A percentile compares a stretch with the other conserved stretches of the same genome.
Evolutionary conservation across 2,888 invertebrate genomes (phyloP).

Genomic region (Fragum sueziense): DNA sequence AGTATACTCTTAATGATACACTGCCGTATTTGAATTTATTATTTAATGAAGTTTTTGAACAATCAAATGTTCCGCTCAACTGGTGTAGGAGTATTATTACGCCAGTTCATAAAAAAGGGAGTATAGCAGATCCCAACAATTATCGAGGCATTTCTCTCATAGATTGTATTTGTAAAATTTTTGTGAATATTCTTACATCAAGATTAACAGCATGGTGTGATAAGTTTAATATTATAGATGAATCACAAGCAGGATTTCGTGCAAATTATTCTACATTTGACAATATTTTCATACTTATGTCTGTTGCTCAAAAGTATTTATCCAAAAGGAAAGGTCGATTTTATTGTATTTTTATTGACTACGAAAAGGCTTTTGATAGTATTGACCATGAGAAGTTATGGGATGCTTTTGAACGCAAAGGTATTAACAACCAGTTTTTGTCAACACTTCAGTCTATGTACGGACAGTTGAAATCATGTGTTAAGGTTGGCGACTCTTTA

Average conservation of each 20-base stretch:
- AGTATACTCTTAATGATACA: neutral
- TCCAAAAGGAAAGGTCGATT: neutral
- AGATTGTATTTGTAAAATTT: slow-evolving; percentile 26
- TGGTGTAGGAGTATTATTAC: slow-evolving; percentile 11
- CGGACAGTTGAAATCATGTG: slow-evolving; percentile 18
- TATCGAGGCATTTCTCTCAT: slow-evolving; percentile 39
- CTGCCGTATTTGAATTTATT: neutral
- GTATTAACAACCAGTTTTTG: slow-evolving; percentile 7
- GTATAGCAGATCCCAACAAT: slow-evolving; percentile 24
- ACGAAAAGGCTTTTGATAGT: slow-evolving; percentile 15
- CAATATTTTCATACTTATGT: slow-evolving; percentile 10
- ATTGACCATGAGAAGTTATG: slow-evolving; percentile 3
- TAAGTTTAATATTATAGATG: neutral
- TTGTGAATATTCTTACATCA: neutral
- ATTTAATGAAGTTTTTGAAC: neutral
- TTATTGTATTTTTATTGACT: slow-evolving; percentile 21
- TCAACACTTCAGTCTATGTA: slow-evolving; percentile 15
- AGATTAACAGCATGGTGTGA: neutral
- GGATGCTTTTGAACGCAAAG: slow-evolving; percentile 13
- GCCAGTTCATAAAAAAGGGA: slow-evolving; percentile 10
- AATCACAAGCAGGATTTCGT: slow-evolving; percentile 19
- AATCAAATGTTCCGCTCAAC: neutral
- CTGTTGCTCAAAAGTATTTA: slow-evolving; percentile 15
- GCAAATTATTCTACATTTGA: slow-evolving; percentile 20
- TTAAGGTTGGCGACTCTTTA: slow-evolving; percentile 10